Evolutionary conservation across 2,888 invertebrate genomes (phyloP), one percentile per base, ranked within the genome.

Genomic region (Trachelus tabidus): DNA sequence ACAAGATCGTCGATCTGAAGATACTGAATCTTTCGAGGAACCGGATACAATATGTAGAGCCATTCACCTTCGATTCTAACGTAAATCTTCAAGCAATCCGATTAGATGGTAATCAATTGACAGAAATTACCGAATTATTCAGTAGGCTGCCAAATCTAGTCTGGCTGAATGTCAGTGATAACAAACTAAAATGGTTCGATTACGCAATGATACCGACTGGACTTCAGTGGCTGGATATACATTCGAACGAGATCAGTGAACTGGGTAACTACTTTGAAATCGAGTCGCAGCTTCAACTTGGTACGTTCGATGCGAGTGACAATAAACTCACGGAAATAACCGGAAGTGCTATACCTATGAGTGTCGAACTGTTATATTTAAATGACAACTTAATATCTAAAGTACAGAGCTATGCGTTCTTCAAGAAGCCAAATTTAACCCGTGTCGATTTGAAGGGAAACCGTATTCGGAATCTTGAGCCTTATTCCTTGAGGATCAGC

Each of bases 151-250:
- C 96, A 76, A 96, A 95, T 92, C 93, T 97, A 84, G 95, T 96
- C 83, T 96, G 96, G 96, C 93, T 97, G 79, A 97, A 97, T 90
- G 96, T 97, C 89, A 97, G 96, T 87, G 96, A 96, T 92, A 97
- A 97, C 92, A 94, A 95, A 89, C 93, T 97, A 84, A 95, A 95
- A 92, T 95, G 95, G 94, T 96, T 97, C 91, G 96, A 97, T 92
- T 97, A 97, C 91, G 95, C 96, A 78, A 94, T 96, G 92, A 95
- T 97, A 91, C 97, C 97, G 81, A 96, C 95, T 84, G 95, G 96
- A 89, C 93, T 97, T 86, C 95, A 96, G 92, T 96, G 96, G 96
- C 92, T 97, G 86, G 97, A 97, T 92, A 95, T 97, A 88, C 96
- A 96, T 89, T 94, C 96, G 83, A 97, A 97, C 92, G 95, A 95